Evolutionary conservation across 2,888 invertebrate genomes (phyloP), one percentile per base, ranked within the genome.

Genomic region (Shargacucullia verbasci): DNA sequence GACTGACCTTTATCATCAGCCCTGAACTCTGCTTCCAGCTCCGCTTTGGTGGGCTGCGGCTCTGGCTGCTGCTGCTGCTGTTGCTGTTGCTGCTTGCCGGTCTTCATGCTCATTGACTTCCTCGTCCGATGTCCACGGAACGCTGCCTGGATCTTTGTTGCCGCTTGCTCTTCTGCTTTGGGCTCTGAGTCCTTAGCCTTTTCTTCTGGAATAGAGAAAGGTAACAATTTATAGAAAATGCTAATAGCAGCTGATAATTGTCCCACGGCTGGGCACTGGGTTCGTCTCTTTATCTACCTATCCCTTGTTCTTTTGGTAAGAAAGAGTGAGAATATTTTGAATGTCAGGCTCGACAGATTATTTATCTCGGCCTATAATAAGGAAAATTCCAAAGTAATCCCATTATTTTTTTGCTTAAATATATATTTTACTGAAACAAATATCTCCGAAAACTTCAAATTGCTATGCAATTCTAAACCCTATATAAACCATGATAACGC

Each of bases 81-180:
- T 12, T 71, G 75, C 65, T 62, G 63, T 73, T 33, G 73, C 68
- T 57, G 58, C 45, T 78, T 87, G 58, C 79, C 87, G 69, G 96
- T 96, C 95, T 96, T 96, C 96, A 96, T 97, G 89, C 95, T 97
- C 95, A 97, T 96, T 66, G 95, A 96, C 89, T 96, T 96, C 83
- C 97, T 95, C 73, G 96, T 96, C 94, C 96, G 95, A 87, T 98
- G 97, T 54, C 97, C 97, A 79, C 98, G 95, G 90, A 97, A 98
- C 76, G 95, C 97, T 81, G 98, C 98, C 88, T 98, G 98, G 92
- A 98, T 98, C 94, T 97, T 98, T 47, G 96, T 96, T 68, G 98
- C 98, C 70, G 98, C 98, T 69, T 95, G 92, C 64, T 95, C 95
- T 74, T 94, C 94, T 63, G 84, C 53, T 20, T 77, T 70, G 57